Conservation (phyloP, 2,888 invertebrate genomes). For the Deilephila elpenor region DNA sequence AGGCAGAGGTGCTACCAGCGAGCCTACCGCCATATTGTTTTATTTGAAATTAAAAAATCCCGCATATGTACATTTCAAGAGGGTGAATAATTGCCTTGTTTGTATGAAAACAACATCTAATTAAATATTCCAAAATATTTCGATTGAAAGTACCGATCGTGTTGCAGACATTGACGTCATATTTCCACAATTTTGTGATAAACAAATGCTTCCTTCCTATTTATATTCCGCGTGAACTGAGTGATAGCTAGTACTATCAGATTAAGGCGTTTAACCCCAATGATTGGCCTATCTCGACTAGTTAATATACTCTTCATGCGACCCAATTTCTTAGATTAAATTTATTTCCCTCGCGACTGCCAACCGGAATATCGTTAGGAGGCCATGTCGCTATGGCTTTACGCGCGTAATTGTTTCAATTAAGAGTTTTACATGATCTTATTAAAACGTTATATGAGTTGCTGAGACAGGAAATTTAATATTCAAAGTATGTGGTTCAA, state of each 20-base stretch:
- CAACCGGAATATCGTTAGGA: constrained; percentile 54
- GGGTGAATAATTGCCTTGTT: no score
- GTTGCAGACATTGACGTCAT: no score
- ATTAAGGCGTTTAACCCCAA: constrained; percentile 43
- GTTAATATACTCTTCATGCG: constrained; percentile 57
- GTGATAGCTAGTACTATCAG: constrained; percentile 9
- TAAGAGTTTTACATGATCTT: constrained; percentile 28
- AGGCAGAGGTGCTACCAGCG: no score
- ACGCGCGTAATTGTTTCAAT: constrained; percentile 11
- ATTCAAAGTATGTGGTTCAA: not conserved
- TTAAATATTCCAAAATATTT: no score
- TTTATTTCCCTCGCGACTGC: constrained; percentile 61
- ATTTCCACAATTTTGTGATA: no score
- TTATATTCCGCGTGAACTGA: constrained; percentile 5
- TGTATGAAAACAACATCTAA: no score
- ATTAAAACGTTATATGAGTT: constrained; percentile 16
- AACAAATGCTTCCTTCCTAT: not conserved
- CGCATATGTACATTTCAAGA: no score
- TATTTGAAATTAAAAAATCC: no score
- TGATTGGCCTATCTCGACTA: constrained; percentile 53
- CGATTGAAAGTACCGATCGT: no score
- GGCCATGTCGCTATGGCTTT: constrained; percentile 18
- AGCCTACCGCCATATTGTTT: no score
- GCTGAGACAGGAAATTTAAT: constrained; percentile 14
- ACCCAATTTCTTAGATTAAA: constrained; percentile 76